Base-by-base conservation (phyloP, 2,113 vertebrate species). In the Phocoena phocoena region DNA sequence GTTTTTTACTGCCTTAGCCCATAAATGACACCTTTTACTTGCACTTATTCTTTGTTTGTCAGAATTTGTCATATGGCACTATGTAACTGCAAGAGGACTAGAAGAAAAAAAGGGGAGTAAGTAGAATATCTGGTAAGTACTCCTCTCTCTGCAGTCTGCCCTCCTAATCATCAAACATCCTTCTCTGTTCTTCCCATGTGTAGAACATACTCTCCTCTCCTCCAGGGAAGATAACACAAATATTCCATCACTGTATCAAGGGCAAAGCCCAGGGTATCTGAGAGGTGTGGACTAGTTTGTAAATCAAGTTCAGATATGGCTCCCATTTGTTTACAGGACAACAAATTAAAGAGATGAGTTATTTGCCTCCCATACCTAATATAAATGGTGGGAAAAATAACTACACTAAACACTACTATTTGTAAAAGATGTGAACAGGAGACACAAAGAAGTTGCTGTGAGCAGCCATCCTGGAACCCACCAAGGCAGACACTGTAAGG, bases 401-500 rank as follows among this genome's bases (percentile, higher is more conserved):
- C 3, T 13, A 41, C 15, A 47, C 3, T 23, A 84, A 88, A 36
- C 41, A 67, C 33, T 23, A 31, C 2, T 26, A 8, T 20, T 20
- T 55, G 2, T 68, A n/a, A 36, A 65, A 6, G 4, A 4, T 8
- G 20, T 26, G 17, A 17, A 25, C 21, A 65, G 31, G 38, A n/a
- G 55, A 55, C 6, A 76, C 7, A 31, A 17, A 76, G 1, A 82
- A 13, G 18, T n/a, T 41, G 14, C 6, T 5, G 6, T 33, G 11
- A 38, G 21, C 0, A 62, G 28, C 1, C 15, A 36, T 4, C 58
- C 9, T 33, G 25, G 58, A 44, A 17, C 13, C 18, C 11, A 79
- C 2, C 8, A 8, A 14, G 21, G n/a, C 14, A 25, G 6, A 53
- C 0, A 3, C 3, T 33, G 2, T 41, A 2, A 50, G 17, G 31